Evolutionary conservation across 2,797 vertebrate species (phyloP).

Genomic region (Telmatherina bonti): DNA sequence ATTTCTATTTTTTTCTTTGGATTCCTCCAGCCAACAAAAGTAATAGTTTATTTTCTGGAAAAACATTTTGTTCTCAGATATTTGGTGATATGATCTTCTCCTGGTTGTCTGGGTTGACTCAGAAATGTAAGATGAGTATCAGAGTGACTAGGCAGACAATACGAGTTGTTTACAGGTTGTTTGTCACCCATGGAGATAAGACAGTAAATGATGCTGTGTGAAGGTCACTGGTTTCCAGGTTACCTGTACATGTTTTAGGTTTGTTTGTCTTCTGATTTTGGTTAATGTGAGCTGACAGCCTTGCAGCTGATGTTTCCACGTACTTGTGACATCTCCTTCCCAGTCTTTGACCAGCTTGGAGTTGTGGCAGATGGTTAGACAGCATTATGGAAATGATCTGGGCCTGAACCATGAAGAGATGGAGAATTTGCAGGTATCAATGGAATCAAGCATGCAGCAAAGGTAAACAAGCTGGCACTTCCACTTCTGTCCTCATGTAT

Average conservation of each 20-base stretch:
- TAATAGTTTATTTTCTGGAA: background rate
- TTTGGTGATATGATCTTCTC: background rate
- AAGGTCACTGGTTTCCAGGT: conserved; percentile 14
- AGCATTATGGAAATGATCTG: conserved; percentile 93
- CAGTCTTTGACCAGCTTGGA: conserved; percentile 86
- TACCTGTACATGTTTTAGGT: conserved; percentile 7
- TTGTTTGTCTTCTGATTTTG: background rate
- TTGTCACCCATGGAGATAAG: conserved; percentile 28
- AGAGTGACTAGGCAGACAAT: no score
- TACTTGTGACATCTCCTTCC: background rate
- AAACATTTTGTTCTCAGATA: background rate
- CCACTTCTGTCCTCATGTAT: background rate
- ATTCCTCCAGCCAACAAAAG: no score
- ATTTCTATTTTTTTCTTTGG: background rate
- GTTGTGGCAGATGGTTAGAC: conserved; percentile 92
- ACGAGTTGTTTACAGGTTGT: conserved; percentile 11
- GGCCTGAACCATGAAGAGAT: conserved; percentile 94
- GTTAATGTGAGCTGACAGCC: background rate
- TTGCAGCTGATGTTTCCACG: background rate
- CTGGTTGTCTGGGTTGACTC: conserved; percentile 15
- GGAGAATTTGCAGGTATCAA: conserved; percentile 85
- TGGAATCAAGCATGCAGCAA: conserved; percentile 84
- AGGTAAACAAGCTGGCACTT: conserved; percentile 77
- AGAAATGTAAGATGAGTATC: conserved; percentile 16
- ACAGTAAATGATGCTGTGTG: background rate